Base-by-base conservation (phyloP, 2,797 vertebrate species). In the Spheniscus humboldti region DNA sequence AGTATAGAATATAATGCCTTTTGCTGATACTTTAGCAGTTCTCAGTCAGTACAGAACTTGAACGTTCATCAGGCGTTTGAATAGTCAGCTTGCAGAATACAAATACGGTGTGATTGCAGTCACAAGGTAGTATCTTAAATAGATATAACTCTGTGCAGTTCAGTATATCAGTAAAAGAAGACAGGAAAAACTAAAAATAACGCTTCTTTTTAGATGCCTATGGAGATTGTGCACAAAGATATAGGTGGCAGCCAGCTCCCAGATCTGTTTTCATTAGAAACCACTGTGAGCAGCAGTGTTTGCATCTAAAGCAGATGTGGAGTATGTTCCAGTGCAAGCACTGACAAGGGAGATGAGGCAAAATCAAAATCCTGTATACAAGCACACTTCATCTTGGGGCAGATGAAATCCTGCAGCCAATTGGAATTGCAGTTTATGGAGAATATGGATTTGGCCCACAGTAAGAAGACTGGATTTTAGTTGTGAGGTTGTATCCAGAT, bases 1-100 rank as follows among this genome's bases (percentile, higher is more conserved):
- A 72, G 20, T 71, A 31, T 8, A 89, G 88, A 94, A 78, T 84
- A 57, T 71, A 86, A 95, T 94, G 91, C 92, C 97, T 97, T 98
- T 96, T 97, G 71, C 35, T 57, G 59, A 77, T 91, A 67, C 59
- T 95, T 31, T 52, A 43, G 79, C 75, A 91, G 47, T 91, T 94
- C 41, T 91, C 86, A 84, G 27, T 56, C 94, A 75, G 24, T 92
- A 47, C 45, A 41, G 93, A 92, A 78, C 77, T 22, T 85, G 73
- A 89, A 83, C 1, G 4, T 90, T 96, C 57, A 69, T 88, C 92
- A 92, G 80, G 57, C 45, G 59, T 94, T 95, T 91, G 77, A 90
- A 19, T 94, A 73, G 78, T 94, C 88, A 87, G 95, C 93, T 95
- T 96, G 85, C 89, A 94, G 91, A 86, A 80, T 78, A 80, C 57